Percentiles rank a stretch among this genome's conserved stretches.
Evolutionary conservation across 23 tunicate genomes (phyloP).

Genomic region (Clavelina lepadiformis): DNA sequence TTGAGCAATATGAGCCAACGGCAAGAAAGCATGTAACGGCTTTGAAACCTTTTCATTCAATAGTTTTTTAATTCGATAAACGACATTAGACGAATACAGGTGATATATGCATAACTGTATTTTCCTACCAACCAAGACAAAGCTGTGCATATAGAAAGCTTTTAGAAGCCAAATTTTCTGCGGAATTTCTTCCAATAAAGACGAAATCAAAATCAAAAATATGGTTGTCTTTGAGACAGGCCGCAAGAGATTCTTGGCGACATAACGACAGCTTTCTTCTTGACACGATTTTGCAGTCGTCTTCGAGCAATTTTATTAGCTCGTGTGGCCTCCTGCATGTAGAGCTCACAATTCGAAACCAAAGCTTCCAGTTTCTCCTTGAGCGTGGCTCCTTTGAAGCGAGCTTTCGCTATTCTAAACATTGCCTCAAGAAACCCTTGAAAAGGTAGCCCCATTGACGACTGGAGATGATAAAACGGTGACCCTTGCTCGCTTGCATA

Average conservation of each 20-base stretch:
- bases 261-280: neutral
- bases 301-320: slow-evolving; percentile 18
- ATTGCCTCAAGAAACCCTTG: slow-evolving; percentile 91
- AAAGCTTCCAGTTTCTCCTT: slow-evolving; percentile 64
- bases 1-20: no score
- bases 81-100: no score
- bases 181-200: no score
- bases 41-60: no score
- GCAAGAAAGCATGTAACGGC: no score
- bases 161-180: no score
- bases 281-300: neutral
- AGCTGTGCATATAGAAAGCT: no score
- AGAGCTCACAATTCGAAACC: slow-evolving; percentile 52
- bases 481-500: slow-evolving; percentile 27
- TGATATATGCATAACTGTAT: no score
- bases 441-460: slow-evolving; percentile 66
- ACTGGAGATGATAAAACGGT: slow-evolving; percentile 54
- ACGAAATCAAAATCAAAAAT: slow-evolving; percentile 3
- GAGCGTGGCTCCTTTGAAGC: slow-evolving; percentile 53
- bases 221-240: slow-evolving; percentile 35
- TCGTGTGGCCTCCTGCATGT: slow-evolving; percentile 49
- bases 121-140: no score
- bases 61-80: no score
- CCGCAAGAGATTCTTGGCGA: slow-evolving; percentile 32
- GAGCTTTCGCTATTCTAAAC: slow-evolving; percentile 56